Evolutionary conservation across 2,888 invertebrate genomes (phyloP), one percentile per base, ranked within the genome.

Genomic region (Drosophila stalkeri): DNA sequence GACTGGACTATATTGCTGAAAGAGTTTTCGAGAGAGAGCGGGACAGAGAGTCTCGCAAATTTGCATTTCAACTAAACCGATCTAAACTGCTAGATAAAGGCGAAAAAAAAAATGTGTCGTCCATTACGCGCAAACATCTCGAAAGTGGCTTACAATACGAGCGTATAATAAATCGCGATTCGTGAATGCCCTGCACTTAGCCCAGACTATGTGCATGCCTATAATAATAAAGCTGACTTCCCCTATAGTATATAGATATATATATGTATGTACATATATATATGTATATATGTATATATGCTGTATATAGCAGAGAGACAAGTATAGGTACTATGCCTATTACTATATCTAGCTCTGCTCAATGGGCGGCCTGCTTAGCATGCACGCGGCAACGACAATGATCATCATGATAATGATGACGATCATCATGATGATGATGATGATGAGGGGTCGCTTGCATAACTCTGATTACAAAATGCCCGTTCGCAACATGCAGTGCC

Each of bases 41-140:
- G 33, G 49, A 51, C 6, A n/a, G 51, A 4, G 47, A n/a, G 16
- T 1, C 46, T 72, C 60, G 51, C 44, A 41, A 60, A 84, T 85
- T 86, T 77, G 84, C 87, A 86, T 85, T 78, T 73, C 66, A 84
- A 84, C 84, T 84, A 23, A 44, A 71, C 54, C 72, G 87, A 86
- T 82, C 80, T 71, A 65, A 65, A 80, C 74, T 70, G 81, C 31
- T 49, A 72, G 80, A 81, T 83, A 86, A 79, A 59, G 57, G 80
- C 69, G 6, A 16, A 27, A 47, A 66, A 64, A 27, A 27, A 47
- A 66, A 64, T 6, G 71, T 81, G 80, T 75, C 72, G 62, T 59
- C 55, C 72, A 66, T 72, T 55, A 59, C 47, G 65, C 46, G 49
- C 49, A 51, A 72, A 66, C 60, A 52, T 49, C 60, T 62, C 49